Percentiles rank a stretch among this genome's conserved stretches.
phyloP scores from a whole-genome alignment of 1,140 invertebrate species.

The Danaus melanippus region DNA sequence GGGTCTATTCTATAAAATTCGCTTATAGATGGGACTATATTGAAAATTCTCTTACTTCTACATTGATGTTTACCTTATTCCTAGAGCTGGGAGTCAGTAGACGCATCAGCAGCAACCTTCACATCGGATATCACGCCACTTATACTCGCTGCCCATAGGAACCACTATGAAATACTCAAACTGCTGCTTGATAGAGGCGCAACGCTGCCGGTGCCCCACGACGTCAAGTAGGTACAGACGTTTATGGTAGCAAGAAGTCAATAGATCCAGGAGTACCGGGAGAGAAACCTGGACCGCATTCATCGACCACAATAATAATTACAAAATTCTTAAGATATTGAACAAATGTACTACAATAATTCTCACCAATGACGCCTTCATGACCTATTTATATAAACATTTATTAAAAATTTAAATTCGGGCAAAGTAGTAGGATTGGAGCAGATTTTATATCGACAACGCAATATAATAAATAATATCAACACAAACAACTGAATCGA shows the following conservation, averaged over 20 bases:
- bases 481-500: no score
- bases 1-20: neutral
- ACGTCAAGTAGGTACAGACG: conserved; percentile 79
- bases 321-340: no score
- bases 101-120: conserved; percentile 85
- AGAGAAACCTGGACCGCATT: no score
- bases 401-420: no score
- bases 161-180: conserved; percentile 95
- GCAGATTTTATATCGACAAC: no score
- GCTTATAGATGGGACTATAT: neutral
- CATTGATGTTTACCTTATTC: neutral
- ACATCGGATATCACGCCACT: conserved; percentile 92
- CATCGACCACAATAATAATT: no score
- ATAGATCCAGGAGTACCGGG: no score
- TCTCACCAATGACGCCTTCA: no score
- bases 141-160: conserved; percentile 90
- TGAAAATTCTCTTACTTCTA: conserved; percentile 1
- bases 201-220: conserved; percentile 89
- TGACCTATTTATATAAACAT: no score
- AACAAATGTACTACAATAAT: no score
- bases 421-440: no score
- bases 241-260: neutral
- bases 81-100: conserved; percentile 91
- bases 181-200: conserved; percentile 90
- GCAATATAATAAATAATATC: no score